A percentile compares a stretch with the other conserved stretches of the same genome.
These are phyloP conservation scores for Lepidocyrtinus sp. DNA, from an alignment of 2,888 invertebrate species.

Conservation along the genomic window DNA sequence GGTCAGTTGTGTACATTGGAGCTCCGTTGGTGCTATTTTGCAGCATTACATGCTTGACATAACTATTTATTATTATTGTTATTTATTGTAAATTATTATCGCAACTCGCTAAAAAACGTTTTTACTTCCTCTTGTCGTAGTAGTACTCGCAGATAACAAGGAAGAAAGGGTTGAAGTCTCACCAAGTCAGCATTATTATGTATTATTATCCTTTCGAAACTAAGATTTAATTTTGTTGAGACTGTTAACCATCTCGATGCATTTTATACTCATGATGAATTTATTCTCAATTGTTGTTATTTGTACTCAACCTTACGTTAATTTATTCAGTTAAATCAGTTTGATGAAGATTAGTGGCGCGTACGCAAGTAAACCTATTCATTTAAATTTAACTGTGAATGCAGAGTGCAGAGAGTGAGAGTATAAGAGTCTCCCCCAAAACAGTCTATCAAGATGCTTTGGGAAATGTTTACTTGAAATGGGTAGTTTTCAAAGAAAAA, in stretches of 20 bases:
- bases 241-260: conserved; percentile 41
- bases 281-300: conserved; percentile 10
- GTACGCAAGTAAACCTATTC: too few relatives aligned
- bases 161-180: too few relatives aligned
- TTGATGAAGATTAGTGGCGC: too few relatives aligned
- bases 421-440: conserved; percentile 53
- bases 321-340: too few relatives aligned
- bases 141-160: too few relatives aligned
- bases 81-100: conserved; percentile 32
- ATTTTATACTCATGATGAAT: conserved; percentile 46
- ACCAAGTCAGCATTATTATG: conserved; percentile 21
- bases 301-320: too few relatives aligned
- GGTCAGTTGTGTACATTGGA: conserved; percentile 62
- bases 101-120: conserved; percentile 37
- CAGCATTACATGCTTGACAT: conserved; percentile 36
- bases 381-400: too few relatives aligned
- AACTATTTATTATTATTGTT: conserved; percentile 39
- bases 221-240: conserved; percentile 46
- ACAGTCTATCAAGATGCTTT: too few relatives aligned
- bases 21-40: conserved; percentile 63
- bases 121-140: conserved; percentile 59
- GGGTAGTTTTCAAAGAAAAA: too few relatives aligned
- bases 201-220: conserved; percentile 41
- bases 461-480: too few relatives aligned
- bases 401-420: conserved; percentile 64